Percentiles rank a stretch among this genome's conserved stretches.
Conservation (phyloP, 2,113 vertebrate species). For the Chrysochloris asiatica region DNA sequence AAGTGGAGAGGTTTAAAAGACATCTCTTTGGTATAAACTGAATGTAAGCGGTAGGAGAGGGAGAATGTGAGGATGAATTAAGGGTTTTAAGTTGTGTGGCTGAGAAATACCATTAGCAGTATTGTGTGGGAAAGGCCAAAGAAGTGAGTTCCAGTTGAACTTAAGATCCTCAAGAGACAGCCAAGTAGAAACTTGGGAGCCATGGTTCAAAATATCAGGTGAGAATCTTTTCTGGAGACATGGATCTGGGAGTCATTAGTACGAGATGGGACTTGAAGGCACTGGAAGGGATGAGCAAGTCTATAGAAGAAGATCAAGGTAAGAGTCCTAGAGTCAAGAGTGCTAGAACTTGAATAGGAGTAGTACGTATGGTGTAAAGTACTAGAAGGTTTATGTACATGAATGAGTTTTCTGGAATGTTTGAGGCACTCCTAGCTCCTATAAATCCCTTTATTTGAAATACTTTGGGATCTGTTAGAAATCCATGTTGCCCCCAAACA, state of each 20-base stretch:
- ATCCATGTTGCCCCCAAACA: neutral
- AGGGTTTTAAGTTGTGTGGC: no score
- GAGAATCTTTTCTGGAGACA: neutral
- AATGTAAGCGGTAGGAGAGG: neutral
- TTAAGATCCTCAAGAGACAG: neutral
- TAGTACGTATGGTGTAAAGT: neutral
- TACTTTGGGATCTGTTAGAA: constrained; percentile 5
- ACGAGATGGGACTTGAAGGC: neutral
- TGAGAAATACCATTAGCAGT: no score
- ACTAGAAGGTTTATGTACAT: neutral
- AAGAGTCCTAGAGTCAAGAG: neutral
- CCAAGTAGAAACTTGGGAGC: neutral
- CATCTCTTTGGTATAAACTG: neutral
- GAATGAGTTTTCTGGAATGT: neutral
- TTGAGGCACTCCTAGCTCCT: neutral
- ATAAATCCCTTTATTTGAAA: constrained; percentile 20
- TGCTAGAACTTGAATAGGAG: neutral
- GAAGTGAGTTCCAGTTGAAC: neutral
- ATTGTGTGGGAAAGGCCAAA: neutral
- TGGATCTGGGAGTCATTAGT: neutral
- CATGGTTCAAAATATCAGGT: neutral
- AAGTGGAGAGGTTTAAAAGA: neutral
- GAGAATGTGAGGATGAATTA: neutral
- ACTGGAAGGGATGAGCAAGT: neutral
- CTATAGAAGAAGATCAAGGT: neutral